A percentile compares a stretch with the other conserved stretches of the same genome.
phyloP scores from a whole-genome alignment of 2,797 vertebrate genomes.

The Cetoscarus ocellatus region DNA sequence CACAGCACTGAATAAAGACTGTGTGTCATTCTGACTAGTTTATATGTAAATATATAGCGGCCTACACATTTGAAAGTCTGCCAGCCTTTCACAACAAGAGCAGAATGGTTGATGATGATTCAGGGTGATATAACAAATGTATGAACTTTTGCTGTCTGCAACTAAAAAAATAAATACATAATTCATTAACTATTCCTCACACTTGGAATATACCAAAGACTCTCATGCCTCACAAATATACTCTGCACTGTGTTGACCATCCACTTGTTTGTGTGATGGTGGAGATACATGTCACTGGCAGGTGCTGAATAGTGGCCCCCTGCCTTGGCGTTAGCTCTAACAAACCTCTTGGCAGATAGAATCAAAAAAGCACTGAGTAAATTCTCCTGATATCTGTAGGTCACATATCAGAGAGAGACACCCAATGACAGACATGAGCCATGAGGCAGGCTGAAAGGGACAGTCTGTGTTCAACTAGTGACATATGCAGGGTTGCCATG shows the following conservation, averaged over 20 bases:
- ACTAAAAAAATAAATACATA: constrained; percentile 33
- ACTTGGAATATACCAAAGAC: constrained; percentile 13
- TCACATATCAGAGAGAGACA: constrained; percentile 35
- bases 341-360: constrained; percentile 41
- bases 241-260: background rate
- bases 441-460: constrained; percentile 15
- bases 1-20: constrained; percentile 11
- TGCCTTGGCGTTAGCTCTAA: constrained; percentile 40
- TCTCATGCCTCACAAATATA: constrained; percentile 15
- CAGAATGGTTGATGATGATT: constrained; percentile 22
- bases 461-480: background rate
- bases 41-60: constrained; percentile 10
- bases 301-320: constrained; percentile 42
- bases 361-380: constrained; percentile 30
- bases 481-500: background rate
- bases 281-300: constrained; percentile 42
- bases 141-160: constrained; percentile 18
- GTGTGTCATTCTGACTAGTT: constrained; percentile 15
- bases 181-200: constrained; percentile 28
- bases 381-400: constrained; percentile 28
- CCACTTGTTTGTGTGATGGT: constrained; percentile 4
- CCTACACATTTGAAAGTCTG: constrained; percentile 1
- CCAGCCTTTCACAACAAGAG: constrained; percentile 22
- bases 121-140: constrained; percentile 42
- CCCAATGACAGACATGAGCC: background rate